Percentiles rank a stretch among this genome's conserved stretches.
phyloP scores from a whole-genome alignment of 2,797 vertebrate genomes.

The Betta splendens region DNA sequence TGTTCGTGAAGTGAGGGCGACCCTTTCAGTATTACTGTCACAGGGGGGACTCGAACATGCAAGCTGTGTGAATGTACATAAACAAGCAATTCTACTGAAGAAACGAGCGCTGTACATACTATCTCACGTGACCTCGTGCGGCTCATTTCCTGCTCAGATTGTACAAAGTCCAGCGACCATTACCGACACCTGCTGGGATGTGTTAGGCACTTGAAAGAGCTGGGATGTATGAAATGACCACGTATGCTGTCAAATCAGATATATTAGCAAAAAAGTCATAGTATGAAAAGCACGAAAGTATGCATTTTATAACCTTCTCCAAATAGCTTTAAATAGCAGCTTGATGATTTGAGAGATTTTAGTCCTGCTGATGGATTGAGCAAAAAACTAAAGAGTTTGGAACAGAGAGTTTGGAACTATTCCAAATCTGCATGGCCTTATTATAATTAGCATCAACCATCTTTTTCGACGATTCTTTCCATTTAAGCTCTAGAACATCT shows the following conservation, averaged over 20 bases:
- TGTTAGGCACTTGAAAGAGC: conserved; percentile 12
- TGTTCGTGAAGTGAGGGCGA: not conserved
- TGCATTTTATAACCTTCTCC: not conserved
- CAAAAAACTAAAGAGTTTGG: too few relatives aligned
- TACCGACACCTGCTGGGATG: conserved; percentile 31
- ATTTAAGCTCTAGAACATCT: too few relatives aligned
- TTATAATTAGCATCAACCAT: too few relatives aligned
- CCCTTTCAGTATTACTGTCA: conserved; percentile 52
- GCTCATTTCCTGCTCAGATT: conserved; percentile 23
- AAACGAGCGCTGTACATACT: conserved; percentile 37
- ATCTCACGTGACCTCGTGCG: conserved; percentile 20
- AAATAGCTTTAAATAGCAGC: too few relatives aligned
- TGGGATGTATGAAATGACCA: not conserved
- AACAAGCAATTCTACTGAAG: conserved; percentile 44
- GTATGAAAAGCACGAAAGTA: not conserved
- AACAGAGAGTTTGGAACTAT: too few relatives aligned
- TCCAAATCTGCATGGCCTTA: too few relatives aligned
- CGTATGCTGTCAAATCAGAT: not conserved
- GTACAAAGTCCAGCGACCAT: conserved; percentile 15
- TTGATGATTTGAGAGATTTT: too few relatives aligned
- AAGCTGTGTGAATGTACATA: conserved; percentile 56
- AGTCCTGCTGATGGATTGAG: too few relatives aligned
- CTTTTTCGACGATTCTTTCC: too few relatives aligned
- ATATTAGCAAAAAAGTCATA: not conserved
- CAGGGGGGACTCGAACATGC: conserved; percentile 25